Evolutionary conservation across 2,888 invertebrate genomes (phyloP).

Genomic region (Cyrtodaria siliqua): DNA sequence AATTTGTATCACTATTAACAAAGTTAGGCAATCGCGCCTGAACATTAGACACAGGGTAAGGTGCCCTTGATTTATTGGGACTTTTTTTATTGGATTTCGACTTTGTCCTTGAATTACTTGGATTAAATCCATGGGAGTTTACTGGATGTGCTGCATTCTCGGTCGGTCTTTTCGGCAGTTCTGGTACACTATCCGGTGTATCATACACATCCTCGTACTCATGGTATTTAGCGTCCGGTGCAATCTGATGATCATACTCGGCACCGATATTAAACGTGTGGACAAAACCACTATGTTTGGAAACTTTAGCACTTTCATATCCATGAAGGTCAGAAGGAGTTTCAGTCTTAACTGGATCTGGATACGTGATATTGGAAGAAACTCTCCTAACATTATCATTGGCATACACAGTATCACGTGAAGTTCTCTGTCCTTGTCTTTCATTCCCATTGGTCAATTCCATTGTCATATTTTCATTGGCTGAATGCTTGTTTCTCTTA

Average conservation of each 20-base stretch:
- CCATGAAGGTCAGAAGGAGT: too few relatives aligned
- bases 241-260: slow-evolving; percentile 34
- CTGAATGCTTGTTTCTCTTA: background rate
- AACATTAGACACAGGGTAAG: slow-evolving; percentile 45
- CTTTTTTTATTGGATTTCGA: slow-evolving; percentile 32
- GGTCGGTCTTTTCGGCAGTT: slow-evolving; percentile 8
- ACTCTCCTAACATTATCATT: too few relatives aligned
- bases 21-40: slow-evolving; percentile 20
- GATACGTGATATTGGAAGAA: too few relatives aligned
- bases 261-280: background rate
- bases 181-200: slow-evolving; percentile 22
- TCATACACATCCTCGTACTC: slow-evolving; percentile 68
- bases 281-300: too few relatives aligned
- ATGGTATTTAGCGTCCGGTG: slow-evolving; percentile 55
- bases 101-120: slow-evolving; percentile 10
- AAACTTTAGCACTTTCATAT: too few relatives aligned
- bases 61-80: slow-evolving; percentile 23
- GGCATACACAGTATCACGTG: too few relatives aligned
- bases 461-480: too few relatives aligned
- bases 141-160: slow-evolving; percentile 9
- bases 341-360: too few relatives aligned
- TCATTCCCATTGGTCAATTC: background rate
- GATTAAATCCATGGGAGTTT: slow-evolving; percentile 24
- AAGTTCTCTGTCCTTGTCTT: too few relatives aligned
- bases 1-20: background rate